These are phyloP conservation scores for Gopherus evgoodei DNA, from an alignment of 2,113 vertebrate species.

Conservation along the genomic window DNA sequence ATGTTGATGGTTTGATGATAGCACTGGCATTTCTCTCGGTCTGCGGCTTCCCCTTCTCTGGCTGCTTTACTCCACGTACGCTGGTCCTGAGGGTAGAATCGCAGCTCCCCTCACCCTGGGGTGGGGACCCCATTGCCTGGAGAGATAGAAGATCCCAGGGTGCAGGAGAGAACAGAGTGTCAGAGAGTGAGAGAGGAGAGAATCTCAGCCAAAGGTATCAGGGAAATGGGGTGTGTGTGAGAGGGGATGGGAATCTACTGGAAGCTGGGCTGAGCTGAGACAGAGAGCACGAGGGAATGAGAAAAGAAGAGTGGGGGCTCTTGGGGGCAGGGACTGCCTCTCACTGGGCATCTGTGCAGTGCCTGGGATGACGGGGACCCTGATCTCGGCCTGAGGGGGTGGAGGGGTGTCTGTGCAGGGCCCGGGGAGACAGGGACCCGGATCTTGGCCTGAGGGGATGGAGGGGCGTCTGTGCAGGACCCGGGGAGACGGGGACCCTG, in stretches of 20 bases:
- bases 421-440: no score
- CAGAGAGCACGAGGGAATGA: not conserved
- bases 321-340: not conserved
- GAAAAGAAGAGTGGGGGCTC: not conserved
- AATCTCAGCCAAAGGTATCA: not conserved
- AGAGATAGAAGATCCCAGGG: not conserved
- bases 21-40: no score
- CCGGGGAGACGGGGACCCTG: not conserved
- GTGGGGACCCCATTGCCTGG: no score
- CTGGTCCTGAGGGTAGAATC: no score
- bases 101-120: no score
- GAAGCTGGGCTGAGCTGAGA: not conserved
- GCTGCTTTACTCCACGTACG: not conserved
- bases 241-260: not conserved
- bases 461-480: not conserved
- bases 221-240: no score
- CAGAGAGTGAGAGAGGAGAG: not conserved
- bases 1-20: no score
- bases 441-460: no score
- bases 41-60: not conserved
- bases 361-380: not conserved
- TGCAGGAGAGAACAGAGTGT: not conserved
- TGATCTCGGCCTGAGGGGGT: not conserved
- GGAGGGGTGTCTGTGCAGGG: no score
- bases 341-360: rapidly evolving